phyloP scores from a whole-genome alignment of 2,888 invertebrate genomes.

The Panopea generosa region DNA sequence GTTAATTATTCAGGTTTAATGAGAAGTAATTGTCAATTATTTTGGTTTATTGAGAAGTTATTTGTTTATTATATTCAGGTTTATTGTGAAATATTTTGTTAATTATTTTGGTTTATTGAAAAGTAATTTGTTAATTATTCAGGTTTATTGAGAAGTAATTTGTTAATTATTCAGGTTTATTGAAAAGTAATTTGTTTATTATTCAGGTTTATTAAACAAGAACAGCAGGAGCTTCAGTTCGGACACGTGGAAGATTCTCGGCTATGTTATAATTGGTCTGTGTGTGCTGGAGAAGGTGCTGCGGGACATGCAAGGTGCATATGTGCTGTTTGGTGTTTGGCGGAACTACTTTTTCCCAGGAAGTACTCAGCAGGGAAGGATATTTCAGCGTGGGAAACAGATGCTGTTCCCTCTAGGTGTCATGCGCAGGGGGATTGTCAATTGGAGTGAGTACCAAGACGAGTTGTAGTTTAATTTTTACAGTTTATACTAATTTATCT shows the following conservation, averaged over 20 bases:
- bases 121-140: too few relatives aligned
- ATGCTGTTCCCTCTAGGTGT: constrained; percentile 73
- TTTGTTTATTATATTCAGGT: too few relatives aligned
- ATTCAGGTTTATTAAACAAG: constrained; percentile 70
- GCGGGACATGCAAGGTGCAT: constrained; percentile 79
- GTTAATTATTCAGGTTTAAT: too few relatives aligned
- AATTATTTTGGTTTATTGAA: too few relatives aligned
- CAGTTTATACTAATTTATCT: too few relatives aligned
- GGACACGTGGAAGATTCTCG: constrained; percentile 67
- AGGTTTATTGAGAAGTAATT: too few relatives aligned
- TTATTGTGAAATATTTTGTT: too few relatives aligned
- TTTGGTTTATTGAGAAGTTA: too few relatives aligned
- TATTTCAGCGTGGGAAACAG: constrained; percentile 67
- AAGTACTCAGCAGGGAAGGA: constrained; percentile 56
- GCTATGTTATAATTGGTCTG: constrained; percentile 78
- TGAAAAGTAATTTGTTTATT: too few relatives aligned
- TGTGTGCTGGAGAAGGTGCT: constrained; percentile 78
- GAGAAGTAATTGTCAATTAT: too few relatives aligned
- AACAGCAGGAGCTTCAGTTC: constrained; percentile 61
- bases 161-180: too few relatives aligned
- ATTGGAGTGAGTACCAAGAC: constrained; percentile 81
- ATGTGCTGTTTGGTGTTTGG: constrained; percentile 76
- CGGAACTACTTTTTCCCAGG: constrained; percentile 79
- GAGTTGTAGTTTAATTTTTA: too few relatives aligned
- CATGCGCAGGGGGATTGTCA: constrained; percentile 73